Conservation (phyloP, 2,113 vertebrate species). For the Hippopotamus amphibius region DNA sequence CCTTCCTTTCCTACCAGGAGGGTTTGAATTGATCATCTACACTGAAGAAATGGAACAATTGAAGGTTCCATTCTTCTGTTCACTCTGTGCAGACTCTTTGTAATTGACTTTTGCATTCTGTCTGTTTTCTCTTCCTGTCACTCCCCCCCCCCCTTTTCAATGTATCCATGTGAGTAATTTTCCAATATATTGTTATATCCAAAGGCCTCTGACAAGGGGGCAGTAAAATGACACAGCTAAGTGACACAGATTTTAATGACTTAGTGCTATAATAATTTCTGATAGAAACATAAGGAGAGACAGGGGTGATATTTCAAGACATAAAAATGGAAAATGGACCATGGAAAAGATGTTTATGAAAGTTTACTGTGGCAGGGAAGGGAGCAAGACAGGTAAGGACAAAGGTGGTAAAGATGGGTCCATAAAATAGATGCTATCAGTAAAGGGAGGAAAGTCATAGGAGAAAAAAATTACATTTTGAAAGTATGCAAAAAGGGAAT, state of each 20-base stretch:
- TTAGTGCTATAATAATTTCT: conserved; percentile 65
- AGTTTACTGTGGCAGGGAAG: conserved; percentile 18
- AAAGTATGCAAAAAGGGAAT: conserved; percentile 47
- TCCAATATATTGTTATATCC: conserved; percentile 54
- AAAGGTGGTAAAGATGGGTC: not conserved
- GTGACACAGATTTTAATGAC: conserved; percentile 72
- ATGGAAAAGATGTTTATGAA: not conserved
- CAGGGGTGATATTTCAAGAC: conserved; percentile 45
- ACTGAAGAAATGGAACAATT: not conserved
- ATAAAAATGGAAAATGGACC: conserved; percentile 51
- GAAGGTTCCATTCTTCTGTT: not conserved
- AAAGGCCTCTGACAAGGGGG: conserved; percentile 27
- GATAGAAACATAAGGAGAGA: conserved; percentile 61
- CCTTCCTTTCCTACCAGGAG: not conserved
- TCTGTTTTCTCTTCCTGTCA: conserved; percentile 45
- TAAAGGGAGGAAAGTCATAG: not conserved
- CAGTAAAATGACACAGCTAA: conserved; percentile 71
- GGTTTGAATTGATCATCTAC: not conserved
- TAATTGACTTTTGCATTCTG: conserved; percentile 21
- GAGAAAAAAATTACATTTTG: conserved; percentile 52
- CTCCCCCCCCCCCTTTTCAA: not conserved
- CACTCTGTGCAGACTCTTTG: not conserved
- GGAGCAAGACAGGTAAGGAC: conserved; percentile 10
- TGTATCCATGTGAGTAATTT: conserved; percentile 57
- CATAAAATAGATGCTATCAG: conserved; percentile 9